Conservation (phyloP, 2,113 vertebrate species). For the Pardalotus punctatus region DNA sequence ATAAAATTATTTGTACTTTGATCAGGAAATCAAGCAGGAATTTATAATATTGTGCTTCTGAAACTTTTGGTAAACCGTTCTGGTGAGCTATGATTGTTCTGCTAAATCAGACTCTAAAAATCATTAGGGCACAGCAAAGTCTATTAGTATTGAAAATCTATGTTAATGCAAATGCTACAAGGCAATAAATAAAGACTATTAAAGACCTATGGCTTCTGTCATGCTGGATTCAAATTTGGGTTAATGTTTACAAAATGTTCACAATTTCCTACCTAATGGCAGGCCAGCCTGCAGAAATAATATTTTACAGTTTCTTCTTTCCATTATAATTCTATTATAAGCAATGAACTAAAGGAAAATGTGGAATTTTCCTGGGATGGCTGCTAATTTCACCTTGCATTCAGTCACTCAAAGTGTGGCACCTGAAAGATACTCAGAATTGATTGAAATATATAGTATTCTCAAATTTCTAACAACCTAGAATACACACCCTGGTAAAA, state of each 20-base stretch:
- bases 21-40: not conserved
- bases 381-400: not conserved
- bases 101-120: not conserved
- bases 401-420: not conserved
- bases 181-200: not conserved
- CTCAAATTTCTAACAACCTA: not conserved
- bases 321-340: not conserved
- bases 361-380: not conserved
- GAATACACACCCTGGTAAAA: not conserved
- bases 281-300: not conserved
- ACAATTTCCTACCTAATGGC: not conserved
- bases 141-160: not conserved
- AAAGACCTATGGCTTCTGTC: not conserved
- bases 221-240: not conserved
- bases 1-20: not conserved
- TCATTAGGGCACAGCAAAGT: not conserved
- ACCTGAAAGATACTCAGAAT: not conserved
- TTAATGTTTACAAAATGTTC: not conserved
- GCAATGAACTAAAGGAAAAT: not conserved
- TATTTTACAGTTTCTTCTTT: not conserved
- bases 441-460: not conserved
- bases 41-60: not conserved
- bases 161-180: not conserved
- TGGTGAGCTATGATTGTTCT: not conserved
- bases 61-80: not conserved